Percentiles rank a stretch among this genome's conserved stretches.
phyloP scores from a whole-genome alignment of 2,113 vertebrate genomes.

The Micronycteris hirsuta region DNA sequence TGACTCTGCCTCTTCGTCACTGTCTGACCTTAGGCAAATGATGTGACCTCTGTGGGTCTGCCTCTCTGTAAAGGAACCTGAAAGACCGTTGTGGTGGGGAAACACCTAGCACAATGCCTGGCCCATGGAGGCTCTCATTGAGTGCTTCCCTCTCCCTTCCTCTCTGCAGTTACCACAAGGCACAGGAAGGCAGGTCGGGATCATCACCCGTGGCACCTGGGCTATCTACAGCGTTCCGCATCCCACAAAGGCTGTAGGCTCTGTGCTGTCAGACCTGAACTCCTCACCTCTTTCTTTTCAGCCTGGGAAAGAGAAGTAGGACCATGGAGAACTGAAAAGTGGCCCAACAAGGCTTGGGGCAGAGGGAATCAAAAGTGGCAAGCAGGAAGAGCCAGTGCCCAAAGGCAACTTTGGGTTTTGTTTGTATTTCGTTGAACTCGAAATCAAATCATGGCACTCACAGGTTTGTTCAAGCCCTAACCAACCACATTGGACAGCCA shows the following conservation, averaged over 20 bases:
- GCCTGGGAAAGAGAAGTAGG: not conserved
- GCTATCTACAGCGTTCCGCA: not conserved
- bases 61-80: not conserved
- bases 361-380: not conserved
- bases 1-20: not conserved
- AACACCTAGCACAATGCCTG: not conserved
- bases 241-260: not conserved
- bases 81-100: not conserved
- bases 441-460: not conserved
- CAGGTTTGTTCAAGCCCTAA: not conserved
- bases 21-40: not conserved
- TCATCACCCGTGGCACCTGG: not conserved
- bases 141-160: too few relatives aligned
- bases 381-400: not conserved
- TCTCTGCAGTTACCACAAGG: not conserved
- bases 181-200: not conserved
- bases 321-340: not conserved
- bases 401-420: not conserved
- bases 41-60: not conserved
- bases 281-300: not conserved
- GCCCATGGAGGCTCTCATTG: not conserved
- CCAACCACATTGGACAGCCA: not conserved
- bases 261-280: not conserved
- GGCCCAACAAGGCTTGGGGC: not conserved
- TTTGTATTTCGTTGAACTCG: not conserved